phyloP scores from a whole-genome alignment of 2,797 vertebrate genomes.

The Tolypeutes matacus region DNA sequence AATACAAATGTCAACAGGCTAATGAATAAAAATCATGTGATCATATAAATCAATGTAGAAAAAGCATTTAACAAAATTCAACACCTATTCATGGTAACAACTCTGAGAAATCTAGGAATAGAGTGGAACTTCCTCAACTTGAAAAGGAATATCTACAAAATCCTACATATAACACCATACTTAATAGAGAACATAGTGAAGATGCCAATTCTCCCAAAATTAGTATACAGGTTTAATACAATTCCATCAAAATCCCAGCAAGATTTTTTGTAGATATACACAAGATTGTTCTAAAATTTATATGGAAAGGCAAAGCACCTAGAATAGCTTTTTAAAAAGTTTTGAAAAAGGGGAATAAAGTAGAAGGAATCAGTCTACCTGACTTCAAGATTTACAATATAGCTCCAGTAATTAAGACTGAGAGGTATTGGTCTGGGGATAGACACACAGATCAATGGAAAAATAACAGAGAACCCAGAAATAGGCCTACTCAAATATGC shows the following conservation, averaged over 20 bases:
- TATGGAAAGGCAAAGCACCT: background rate
- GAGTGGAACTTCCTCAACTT: background rate
- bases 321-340: slow-evolving; percentile 4
- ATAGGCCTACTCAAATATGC: background rate
- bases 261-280: background rate
- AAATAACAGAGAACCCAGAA: slow-evolving; percentile 14
- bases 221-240: background rate
- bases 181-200: background rate
- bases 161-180: background rate
- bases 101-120: background rate
- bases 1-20: background rate
- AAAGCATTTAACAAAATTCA: slow-evolving; percentile 8
- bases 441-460: background rate
- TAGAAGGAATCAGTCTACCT: background rate
- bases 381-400: background rate
- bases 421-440: background rate
- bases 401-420: background rate
- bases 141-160: background rate
- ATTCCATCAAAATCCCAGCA: slow-evolving; percentile 35
- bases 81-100: background rate
- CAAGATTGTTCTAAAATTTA: slow-evolving; percentile 44
- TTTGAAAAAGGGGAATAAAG: slow-evolving; percentile 30
- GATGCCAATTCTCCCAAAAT: background rate
- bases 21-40: background rate
- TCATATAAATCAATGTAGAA: background rate